Evolutionary conservation across 2,113 vertebrate species (phyloP).

Genomic region (Halichoerus grypus): DNA sequence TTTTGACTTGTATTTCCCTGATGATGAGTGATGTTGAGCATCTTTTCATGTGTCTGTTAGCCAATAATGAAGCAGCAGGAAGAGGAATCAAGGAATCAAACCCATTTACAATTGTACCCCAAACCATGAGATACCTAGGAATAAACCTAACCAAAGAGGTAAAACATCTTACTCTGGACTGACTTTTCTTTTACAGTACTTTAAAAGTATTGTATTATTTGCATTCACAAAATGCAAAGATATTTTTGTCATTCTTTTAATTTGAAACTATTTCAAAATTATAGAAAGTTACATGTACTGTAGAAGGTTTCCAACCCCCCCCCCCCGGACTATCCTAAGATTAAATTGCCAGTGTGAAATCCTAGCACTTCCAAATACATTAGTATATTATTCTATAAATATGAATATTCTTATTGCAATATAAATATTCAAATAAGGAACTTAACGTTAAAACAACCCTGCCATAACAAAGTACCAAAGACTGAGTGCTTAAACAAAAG

Average conservation of each 20-base stretch:
- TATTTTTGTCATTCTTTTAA: background rate
- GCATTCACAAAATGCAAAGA: background rate
- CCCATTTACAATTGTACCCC: no score
- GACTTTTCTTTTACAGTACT: background rate
- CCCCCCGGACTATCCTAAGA: background rate
- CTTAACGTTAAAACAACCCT: background rate
- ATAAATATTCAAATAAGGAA: background rate
- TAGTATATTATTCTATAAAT: background rate
- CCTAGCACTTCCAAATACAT: background rate
- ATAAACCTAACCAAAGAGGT: background rate
- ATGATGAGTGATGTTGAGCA: no score
- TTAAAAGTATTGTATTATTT: background rate
- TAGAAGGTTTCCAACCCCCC: background rate
- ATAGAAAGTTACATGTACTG: background rate
- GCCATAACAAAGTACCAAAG: background rate
- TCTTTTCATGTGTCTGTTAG: no score
- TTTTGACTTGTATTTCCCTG: no score
- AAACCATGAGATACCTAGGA: no score
- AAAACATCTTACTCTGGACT: background rate
- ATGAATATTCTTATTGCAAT: background rate
- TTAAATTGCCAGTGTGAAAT: background rate
- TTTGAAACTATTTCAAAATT: background rate
- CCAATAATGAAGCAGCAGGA: no score
- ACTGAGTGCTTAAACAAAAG: background rate
- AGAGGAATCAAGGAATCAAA: no score